A percentile compares a stretch with the other conserved stretches of the same genome.
Conservation (phyloP, 2,888 invertebrate species). For the Nymphalis urticae region DNA sequence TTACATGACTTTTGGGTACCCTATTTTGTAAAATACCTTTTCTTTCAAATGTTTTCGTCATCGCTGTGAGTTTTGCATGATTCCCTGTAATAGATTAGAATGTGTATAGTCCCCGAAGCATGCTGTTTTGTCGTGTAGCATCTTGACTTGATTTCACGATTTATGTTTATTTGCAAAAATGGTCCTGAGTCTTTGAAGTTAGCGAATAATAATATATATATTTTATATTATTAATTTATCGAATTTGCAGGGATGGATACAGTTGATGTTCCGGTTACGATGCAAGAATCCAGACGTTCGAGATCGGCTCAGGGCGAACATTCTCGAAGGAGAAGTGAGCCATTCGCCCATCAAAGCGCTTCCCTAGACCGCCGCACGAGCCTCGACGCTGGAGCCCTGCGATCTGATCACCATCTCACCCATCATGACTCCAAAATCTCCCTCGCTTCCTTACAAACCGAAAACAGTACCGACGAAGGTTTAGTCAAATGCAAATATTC, state of each 20-base stretch:
- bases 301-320: slow-evolving; percentile 72
- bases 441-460: slow-evolving; percentile 73
- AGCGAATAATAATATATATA: not conserved
- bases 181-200: slow-evolving; percentile 61
- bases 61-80: slow-evolving; percentile 38
- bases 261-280: slow-evolving; percentile 78
- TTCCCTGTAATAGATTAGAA: slow-evolving; percentile 40
- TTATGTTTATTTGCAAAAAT: slow-evolving; percentile 42
- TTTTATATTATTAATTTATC: slow-evolving; percentile 25
- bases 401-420: slow-evolving; percentile 59
- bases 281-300: slow-evolving; percentile 69
- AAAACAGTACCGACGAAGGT: slow-evolving; percentile 76
- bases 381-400: slow-evolving; percentile 78
- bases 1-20: not conserved
- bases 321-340: slow-evolving; percentile 72
- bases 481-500: slow-evolving; percentile 89
- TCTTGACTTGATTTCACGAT: slow-evolving; percentile 36
- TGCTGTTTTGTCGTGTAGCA: slow-evolving; percentile 45
- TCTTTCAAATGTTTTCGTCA: slow-evolving; percentile 10
- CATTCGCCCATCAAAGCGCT: slow-evolving; percentile 62
- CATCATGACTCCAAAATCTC: slow-evolving; percentile 72
- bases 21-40: slow-evolving; percentile 14
- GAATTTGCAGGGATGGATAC: slow-evolving; percentile 76
- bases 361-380: slow-evolving; percentile 82
- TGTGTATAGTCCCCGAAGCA: slow-evolving; percentile 41